A percentile compares a stretch with the other conserved stretches of the same genome.
Conservation (phyloP, 2,888 invertebrate genomes). For the Leucophenga maculata region DNA sequence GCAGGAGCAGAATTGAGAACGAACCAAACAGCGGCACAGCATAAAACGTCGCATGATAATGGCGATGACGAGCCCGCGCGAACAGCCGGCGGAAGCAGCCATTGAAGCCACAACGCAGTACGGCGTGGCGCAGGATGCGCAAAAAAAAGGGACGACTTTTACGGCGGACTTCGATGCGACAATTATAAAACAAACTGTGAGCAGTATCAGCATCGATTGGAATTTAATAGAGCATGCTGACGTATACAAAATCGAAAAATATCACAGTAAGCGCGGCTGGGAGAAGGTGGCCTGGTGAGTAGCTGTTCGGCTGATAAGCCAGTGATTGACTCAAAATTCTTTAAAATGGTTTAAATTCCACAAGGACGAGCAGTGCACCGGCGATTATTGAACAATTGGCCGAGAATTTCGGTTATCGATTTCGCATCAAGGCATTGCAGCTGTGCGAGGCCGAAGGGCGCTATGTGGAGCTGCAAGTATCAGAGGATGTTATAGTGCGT, state of each 20-base stretch:
- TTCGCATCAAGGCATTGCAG: constrained; percentile 65
- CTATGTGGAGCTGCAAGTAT: constrained; percentile 56
- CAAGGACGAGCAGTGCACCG: constrained; percentile 49
- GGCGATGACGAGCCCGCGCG: background rate
- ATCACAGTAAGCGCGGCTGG: constrained; percentile 64
- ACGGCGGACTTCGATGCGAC: constrained; percentile 52
- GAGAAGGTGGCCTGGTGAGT: constrained; percentile 64
- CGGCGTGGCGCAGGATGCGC: background rate
- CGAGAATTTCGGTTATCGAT: constrained; percentile 68
- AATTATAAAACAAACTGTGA: constrained; percentile 61
- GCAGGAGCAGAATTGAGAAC: constrained; percentile 30
- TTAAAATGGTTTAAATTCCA: background rate
- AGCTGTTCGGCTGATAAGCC: background rate
- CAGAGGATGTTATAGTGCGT: constrained; percentile 63
- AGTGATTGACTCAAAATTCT: background rate
- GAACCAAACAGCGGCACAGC: constrained; percentile 30
- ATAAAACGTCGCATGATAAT: background rate
- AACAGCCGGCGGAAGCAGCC: background rate
- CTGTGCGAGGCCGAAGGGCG: constrained; percentile 39
- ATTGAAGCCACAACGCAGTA: background rate
- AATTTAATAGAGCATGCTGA: constrained; percentile 52
- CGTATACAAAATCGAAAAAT: constrained; percentile 68
- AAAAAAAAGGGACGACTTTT: constrained; percentile 27
- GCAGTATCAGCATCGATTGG: constrained; percentile 65
- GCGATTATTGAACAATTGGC: constrained; percentile 60